phyloP scores from a whole-genome alignment of 2,113 vertebrate genomes.

The Fulmarus glacialis region DNA sequence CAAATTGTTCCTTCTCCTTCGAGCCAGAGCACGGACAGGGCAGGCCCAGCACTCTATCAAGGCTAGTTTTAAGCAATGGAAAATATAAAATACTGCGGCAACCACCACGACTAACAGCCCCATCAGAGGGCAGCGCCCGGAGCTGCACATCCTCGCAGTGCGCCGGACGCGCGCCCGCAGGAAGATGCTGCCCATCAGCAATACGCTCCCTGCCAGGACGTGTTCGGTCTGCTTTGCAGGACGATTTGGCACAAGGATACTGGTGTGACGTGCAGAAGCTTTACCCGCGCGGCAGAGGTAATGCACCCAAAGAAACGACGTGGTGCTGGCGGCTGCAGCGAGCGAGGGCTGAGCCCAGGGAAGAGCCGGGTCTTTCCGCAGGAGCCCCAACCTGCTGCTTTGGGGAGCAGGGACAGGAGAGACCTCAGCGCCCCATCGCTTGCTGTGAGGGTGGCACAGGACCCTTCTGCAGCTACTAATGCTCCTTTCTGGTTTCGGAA shows the following conservation, averaged over 20 bases:
- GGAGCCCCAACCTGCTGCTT: neutral
- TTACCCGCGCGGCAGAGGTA: rapidly evolving
- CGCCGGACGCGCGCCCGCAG: neutral
- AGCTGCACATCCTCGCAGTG: neutral
- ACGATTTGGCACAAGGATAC: neutral
- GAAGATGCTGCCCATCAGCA: neutral
- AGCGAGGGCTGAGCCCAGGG: neutral
- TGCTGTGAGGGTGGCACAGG: neutral
- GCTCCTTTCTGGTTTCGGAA: neutral
- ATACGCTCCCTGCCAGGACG: neutral
- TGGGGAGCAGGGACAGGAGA: neutral
- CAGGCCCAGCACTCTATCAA: neutral
- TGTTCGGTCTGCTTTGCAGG: neutral
- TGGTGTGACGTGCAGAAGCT: neutral
- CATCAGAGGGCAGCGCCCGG: neutral
- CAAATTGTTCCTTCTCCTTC: constrained; percentile 16
- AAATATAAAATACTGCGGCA: neutral
- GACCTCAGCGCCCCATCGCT: rapidly evolving
- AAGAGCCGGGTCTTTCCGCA: neutral
- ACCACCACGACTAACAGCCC: neutral
- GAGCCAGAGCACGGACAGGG: neutral
- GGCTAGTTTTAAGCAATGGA: neutral
- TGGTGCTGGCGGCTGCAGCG: neutral
- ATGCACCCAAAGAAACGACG: rapidly evolving
- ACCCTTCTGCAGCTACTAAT: neutral